A percentile compares a stretch with the other conserved stretches of the same genome.
Conservation (phyloP, 2,888 invertebrate genomes). For the Aradus depressus region DNA sequence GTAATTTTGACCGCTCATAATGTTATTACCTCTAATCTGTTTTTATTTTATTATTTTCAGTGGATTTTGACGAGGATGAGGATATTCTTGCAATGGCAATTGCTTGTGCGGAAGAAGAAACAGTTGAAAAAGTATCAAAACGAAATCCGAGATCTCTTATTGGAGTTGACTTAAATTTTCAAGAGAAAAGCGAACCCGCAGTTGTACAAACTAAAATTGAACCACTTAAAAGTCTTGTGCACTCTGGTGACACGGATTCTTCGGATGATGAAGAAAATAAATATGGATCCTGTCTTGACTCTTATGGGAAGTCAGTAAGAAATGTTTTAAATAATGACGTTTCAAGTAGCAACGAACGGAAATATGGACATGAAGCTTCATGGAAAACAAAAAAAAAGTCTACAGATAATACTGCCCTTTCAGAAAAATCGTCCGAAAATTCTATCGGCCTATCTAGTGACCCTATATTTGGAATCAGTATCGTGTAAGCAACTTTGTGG, state of each 20-base stretch:
- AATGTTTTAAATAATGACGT: slow-evolving; percentile 36
- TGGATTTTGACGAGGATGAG: neutral
- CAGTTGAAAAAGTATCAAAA: neutral
- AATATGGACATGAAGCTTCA: neutral
- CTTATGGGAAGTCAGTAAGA: slow-evolving; percentile 52
- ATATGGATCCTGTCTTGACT: slow-evolving; percentile 59
- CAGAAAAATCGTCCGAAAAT: neutral
- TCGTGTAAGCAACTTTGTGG: slow-evolving; percentile 37
- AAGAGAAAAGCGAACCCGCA: neutral
- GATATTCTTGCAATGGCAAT: neutral
- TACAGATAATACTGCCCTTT: neutral
- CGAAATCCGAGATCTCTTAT: neutral
- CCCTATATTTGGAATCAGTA: slow-evolving; percentile 62
- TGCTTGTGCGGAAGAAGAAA: neutral
- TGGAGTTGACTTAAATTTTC: slow-evolving; percentile 8
- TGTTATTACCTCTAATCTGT: too few relatives aligned
- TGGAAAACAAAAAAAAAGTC: slow-evolving; percentile 6
- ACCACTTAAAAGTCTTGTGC: slow-evolving; percentile 37
- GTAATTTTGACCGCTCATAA: too few relatives aligned
- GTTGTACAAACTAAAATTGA: neutral
- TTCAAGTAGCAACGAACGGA: neutral
- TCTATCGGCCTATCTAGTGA: slow-evolving; percentile 40
- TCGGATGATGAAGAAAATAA: slow-evolving; percentile 72
- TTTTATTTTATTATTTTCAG: too few relatives aligned
- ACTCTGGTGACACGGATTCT: slow-evolving; percentile 56